Percentiles rank a stretch among this genome's conserved stretches.
Evolutionary conservation across 2,888 invertebrate species (phyloP).

Genomic region (Scrobipalpa atriplicella): DNA sequence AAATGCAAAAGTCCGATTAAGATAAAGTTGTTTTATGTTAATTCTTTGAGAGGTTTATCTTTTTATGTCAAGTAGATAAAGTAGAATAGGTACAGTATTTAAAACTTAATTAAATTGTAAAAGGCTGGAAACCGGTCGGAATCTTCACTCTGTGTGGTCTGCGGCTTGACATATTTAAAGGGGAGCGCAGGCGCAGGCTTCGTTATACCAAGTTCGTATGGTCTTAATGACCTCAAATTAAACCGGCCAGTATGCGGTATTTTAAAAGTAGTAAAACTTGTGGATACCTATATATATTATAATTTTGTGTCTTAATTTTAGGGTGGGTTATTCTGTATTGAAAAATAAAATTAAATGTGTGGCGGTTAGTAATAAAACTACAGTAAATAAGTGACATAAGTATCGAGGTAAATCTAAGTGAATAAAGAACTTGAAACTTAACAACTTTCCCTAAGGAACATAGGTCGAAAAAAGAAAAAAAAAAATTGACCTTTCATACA

Average conservation of each 20-base stretch:
- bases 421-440: too few relatives aligned
- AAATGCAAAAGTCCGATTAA: conserved; percentile 13
- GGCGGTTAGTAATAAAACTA: too few relatives aligned
- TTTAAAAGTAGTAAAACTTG: conserved; percentile 19
- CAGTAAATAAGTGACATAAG: too few relatives aligned
- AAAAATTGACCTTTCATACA: too few relatives aligned
- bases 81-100: conserved; percentile 23
- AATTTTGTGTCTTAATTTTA: conserved; percentile 1
- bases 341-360: too few relatives aligned
- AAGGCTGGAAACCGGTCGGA: conserved; percentile 33
- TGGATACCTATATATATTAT: too few relatives aligned
- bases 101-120: conserved; percentile 36
- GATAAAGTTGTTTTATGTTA: conserved; percentile 17
- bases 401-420: too few relatives aligned
- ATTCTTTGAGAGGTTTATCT: conserved; percentile 21
- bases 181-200: conserved; percentile 32
- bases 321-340: not conserved
- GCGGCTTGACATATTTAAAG: conserved; percentile 36
- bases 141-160: conserved; percentile 50
- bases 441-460: too few relatives aligned
- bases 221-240: conserved; percentile 40
- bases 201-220: conserved; percentile 9
- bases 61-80: conserved; percentile 23
- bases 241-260: conserved; percentile 19
- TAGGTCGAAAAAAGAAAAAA: too few relatives aligned